Base-by-base conservation (phyloP, 2,797 vertebrate species). In the Taeniopygia guttata region DNA sequence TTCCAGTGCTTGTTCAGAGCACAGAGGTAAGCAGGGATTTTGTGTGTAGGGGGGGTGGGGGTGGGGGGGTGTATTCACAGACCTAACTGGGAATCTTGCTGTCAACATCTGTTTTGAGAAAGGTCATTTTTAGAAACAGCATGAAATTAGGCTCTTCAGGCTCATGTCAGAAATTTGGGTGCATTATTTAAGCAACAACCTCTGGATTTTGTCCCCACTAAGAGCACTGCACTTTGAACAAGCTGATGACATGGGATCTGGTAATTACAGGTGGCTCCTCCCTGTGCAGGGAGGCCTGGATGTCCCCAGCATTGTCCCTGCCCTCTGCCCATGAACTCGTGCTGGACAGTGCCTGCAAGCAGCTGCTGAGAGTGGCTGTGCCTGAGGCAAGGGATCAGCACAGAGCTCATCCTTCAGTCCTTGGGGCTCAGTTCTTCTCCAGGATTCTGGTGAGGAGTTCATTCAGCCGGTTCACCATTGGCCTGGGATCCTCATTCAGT, bases 381-480 rank as follows among this genome's bases (percentile, higher is more conserved):
- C 79, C 84, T n/a, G 67, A 77, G 45, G 69, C 64, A 83, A 46
- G 48, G 32, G 2, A 59, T 32, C 67, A 63, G 83, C 48, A 84
- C 32, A 58, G 93, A 86, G 81, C 36, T 81, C 86, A 83, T 58
- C 76, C 77, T 64, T 73, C 27, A 25, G 73, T 55, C 43, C 62
- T 27, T 10, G 49, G n/a, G 52, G 72, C 64, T 99, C 98, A 99
- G 97, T 98, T 98, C 87, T 98, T 98, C 95, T 99, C 98, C 95
- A 99, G 95, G 55, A 98, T 99, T 97, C 97, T 99, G 48, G 98
- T 98, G 58, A 99, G 98, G 64, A 99, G 98, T 16, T 99, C 97
- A 0, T 98, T 99, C 60, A 99, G 98, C 49, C 98, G 98, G 48
- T 94, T 97, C 78, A 99, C 98, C 99, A 99, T 99, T 4, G 99